phyloP scores from a whole-genome alignment of 2,113 vertebrate genomes.

The Pseudopipra pipra region DNA sequence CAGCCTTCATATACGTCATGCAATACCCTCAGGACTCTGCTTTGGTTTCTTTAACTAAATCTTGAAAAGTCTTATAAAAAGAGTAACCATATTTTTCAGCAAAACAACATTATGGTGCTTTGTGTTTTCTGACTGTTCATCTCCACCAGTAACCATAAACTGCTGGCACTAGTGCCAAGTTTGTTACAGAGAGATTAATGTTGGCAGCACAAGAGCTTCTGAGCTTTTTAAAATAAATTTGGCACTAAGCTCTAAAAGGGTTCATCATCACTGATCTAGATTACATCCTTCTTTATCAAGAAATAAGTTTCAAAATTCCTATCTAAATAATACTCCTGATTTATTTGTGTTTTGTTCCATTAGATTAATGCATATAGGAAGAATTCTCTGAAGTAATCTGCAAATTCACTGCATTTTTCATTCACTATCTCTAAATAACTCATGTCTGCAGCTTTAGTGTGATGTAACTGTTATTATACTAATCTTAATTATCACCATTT shows the following conservation, averaged over 20 bases:
- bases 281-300: not conserved
- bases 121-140: slow-evolving; percentile 5
- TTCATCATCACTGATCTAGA: not conserved
- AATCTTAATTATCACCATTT: not conserved
- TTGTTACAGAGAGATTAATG: not conserved
- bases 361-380: not conserved
- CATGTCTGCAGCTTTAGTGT: not conserved
- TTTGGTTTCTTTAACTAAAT: not conserved
- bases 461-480: not conserved
- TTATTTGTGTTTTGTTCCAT: not conserved
- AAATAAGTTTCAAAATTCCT: not conserved
- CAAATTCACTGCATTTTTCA: not conserved
- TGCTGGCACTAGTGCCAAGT: not conserved
- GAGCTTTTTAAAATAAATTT: slow-evolving; percentile 15
- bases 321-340: not conserved
- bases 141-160: not conserved
- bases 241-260: not conserved
- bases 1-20: not conserved
- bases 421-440: not conserved
- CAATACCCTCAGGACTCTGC: not conserved
- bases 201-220: not conserved
- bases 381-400: not conserved
- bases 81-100: not conserved
- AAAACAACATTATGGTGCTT: not conserved
- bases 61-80: not conserved